Evolutionary conservation across 2,113 vertebrate genomes (phyloP).

Genomic region (Tretioscincus oriximinensis): DNA sequence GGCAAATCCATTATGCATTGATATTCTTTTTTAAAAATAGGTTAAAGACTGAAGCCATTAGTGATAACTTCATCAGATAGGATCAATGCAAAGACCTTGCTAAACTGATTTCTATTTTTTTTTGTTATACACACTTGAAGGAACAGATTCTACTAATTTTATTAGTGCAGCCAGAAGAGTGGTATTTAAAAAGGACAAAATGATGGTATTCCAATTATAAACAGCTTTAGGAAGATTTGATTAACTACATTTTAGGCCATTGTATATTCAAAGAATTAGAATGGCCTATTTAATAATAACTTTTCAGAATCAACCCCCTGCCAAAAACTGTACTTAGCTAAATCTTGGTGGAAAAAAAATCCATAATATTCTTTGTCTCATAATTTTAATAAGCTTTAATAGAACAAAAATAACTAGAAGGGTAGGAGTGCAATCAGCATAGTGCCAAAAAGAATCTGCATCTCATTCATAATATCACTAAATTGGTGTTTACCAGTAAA

Average conservation of each 20-base stretch:
- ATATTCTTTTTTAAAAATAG: background rate
- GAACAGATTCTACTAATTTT: constrained; percentile 12
- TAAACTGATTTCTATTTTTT: background rate
- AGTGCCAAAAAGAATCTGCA: background rate
- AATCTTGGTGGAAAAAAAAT: background rate
- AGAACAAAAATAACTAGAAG: background rate
- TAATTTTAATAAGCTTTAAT: constrained; percentile 3
- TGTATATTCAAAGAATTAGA: constrained; percentile 14
- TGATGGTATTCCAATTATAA: constrained; percentile 25
- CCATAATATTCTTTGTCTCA: background rate
- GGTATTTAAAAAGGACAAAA: constrained; percentile 5
- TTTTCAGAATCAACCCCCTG: constrained; percentile 9
- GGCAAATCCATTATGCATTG: constrained; percentile 1
- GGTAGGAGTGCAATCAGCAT: background rate
- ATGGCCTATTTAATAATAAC: constrained; percentile 18
- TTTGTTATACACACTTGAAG: constrained; percentile 1
- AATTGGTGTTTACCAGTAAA: background rate
- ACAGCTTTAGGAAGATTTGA: constrained; percentile 16
- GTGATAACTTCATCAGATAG: constrained; percentile 14
- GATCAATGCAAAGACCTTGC: background rate
- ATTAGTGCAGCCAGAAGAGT: constrained; percentile 4
- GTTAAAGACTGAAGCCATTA: background rate
- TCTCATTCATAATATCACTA: background rate
- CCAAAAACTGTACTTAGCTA: constrained; percentile 9
- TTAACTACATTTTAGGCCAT: constrained; percentile 16